Conservation (phyloP, 2,113 vertebrate genomes). For the Empidonax alnorum region DNA sequence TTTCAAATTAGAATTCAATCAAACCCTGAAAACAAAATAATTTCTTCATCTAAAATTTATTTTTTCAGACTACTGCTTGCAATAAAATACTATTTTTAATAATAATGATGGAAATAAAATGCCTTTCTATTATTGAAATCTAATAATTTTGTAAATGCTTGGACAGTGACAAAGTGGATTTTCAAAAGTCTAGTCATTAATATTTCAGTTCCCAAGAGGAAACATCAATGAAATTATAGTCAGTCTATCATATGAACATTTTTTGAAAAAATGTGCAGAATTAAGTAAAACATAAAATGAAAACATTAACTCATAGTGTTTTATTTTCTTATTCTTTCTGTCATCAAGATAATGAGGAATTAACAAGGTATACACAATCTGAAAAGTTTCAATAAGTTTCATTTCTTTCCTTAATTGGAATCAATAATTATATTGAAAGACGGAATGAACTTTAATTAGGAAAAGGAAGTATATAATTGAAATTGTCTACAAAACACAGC, state of each 20-base stretch:
- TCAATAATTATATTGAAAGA: background rate
- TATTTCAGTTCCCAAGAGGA: background rate
- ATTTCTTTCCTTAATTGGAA: background rate
- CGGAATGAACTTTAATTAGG: background rate
- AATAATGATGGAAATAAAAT: constrained; percentile 3
- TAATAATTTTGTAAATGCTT: background rate
- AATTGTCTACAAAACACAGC: background rate
- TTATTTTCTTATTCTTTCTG: background rate
- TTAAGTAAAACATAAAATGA: background rate
- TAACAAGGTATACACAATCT: background rate
- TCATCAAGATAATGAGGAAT: background rate
- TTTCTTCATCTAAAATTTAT: constrained; percentile 41
- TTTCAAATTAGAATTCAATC: constrained; percentile 32
- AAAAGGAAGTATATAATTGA: background rate
- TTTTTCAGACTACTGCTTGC: constrained; percentile 44
- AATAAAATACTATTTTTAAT: constrained; percentile 47
- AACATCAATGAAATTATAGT: background rate
- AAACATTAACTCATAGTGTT: background rate
- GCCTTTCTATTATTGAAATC: background rate
- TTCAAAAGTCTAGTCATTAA: background rate
- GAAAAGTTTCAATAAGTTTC: background rate
- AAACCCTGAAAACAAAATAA: constrained; percentile 4
- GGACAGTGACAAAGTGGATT: background rate
- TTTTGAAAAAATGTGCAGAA: background rate
- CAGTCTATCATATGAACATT: background rate